Conservation (phyloP, 2,113 vertebrate genomes). For the Dicaeum eximium region DNA sequence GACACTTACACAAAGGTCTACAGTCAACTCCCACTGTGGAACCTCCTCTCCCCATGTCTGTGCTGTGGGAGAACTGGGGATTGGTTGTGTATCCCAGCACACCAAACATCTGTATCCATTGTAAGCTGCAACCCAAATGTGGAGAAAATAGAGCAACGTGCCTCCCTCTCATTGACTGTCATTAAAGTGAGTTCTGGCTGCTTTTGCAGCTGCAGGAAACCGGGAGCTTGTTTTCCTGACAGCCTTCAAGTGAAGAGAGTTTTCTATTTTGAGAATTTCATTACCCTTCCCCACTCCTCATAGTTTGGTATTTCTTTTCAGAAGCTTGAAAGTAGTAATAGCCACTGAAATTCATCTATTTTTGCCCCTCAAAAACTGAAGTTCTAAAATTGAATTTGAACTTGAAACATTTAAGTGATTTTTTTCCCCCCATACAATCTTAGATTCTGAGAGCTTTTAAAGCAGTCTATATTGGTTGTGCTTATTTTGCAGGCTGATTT, state of each 20-base stretch:
- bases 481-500: slow-evolving; percentile 13
- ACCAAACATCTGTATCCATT: not conserved
- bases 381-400: not conserved
- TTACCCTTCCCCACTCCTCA: not conserved
- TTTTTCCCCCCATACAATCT: not conserved
- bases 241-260: not conserved
- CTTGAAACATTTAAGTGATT: not conserved
- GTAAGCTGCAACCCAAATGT: not conserved
- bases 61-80: not conserved
- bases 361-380: not conserved
- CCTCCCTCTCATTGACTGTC: not conserved
- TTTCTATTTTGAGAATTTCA: not conserved
- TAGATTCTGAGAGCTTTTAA: not conserved
- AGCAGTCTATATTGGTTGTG: not conserved
- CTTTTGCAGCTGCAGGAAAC: slow-evolving; percentile 15
- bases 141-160: not conserved
- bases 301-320: not conserved
- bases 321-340: not conserved
- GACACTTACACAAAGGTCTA: not conserved
- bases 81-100: not conserved
- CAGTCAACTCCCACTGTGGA: not conserved
- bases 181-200: not conserved
- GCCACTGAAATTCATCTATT: not conserved
- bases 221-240: not conserved
- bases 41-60: not conserved